Conservation (phyloP, 1,140 invertebrate species). For the Sipha flava region DNA sequence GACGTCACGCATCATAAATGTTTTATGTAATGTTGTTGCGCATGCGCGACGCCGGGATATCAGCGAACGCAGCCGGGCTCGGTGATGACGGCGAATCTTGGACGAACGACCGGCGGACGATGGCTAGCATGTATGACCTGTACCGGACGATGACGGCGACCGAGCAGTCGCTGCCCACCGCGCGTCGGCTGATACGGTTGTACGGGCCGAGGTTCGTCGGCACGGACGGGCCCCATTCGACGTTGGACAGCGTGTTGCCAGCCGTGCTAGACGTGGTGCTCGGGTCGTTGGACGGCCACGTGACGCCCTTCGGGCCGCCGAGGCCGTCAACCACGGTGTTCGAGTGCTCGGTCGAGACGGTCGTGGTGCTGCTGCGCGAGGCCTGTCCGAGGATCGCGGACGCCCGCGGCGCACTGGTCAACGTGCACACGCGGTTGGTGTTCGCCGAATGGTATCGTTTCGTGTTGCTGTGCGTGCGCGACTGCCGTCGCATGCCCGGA, state of each 20-base stretch:
- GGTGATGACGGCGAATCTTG: neutral
- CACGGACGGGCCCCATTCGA: neutral
- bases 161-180: neutral
- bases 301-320: neutral
- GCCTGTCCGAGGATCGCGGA: neutral
- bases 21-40: too few relatives aligned
- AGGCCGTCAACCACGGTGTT: neutral
- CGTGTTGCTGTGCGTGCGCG: neutral
- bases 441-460: constrained; percentile 4
- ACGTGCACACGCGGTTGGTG: neutral
- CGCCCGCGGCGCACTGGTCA: neutral
- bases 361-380: neutral
- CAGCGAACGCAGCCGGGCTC: neutral
- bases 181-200: neutral
- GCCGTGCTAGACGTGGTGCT: neutral
- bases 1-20: too few relatives aligned
- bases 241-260: neutral
- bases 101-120: neutral
- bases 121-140: neutral
- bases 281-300: too few relatives aligned
- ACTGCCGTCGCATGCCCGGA: neutral
- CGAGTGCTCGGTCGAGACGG: neutral
- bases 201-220: neutral
- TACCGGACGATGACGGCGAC: neutral
- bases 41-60: too few relatives aligned